These are phyloP conservation scores for Daubentonia madagascariensis DNA, from an alignment of 2,113 vertebrate genomes.

Conservation along the genomic window DNA sequence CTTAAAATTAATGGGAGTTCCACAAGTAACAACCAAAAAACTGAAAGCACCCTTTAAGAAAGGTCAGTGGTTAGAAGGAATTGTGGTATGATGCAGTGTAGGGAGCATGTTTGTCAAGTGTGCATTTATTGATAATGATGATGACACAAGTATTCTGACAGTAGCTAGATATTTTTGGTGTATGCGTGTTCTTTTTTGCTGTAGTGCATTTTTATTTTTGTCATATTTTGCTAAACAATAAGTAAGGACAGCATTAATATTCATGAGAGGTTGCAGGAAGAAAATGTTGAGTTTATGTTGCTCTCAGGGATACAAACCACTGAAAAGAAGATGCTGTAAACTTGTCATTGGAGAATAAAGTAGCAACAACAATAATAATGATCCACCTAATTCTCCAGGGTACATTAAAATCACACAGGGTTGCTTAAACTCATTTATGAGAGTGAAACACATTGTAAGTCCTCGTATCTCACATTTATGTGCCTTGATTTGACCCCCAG, in stretches of 20 bases:
- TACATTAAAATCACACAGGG: background rate
- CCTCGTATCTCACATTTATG: background rate
- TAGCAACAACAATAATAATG: conserved; percentile 34
- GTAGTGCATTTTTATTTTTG: conserved; percentile 75
- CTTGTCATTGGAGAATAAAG: conserved; percentile 58
- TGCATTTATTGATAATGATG: conserved; percentile 63
- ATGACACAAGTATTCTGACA: conserved; percentile 59
- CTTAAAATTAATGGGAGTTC: background rate
- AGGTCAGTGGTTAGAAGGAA: conserved; percentile 12
- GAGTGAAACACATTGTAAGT: background rate
- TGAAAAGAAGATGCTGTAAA: conserved; percentile 63
- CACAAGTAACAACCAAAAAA: background rate
- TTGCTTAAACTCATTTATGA: conserved; percentile 14
- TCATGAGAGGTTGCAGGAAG: conserved; percentile 66
- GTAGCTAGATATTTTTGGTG: conserved; percentile 69
- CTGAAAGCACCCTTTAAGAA: background rate
- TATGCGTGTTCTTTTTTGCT: conserved; percentile 44
- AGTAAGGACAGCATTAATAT: conserved; percentile 76
- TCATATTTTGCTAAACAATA: conserved; percentile 73
- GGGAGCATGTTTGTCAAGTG: background rate
- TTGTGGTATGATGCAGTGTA: background rate
- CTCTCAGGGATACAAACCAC: conserved; percentile 67
- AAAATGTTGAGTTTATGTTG: conserved; percentile 74
- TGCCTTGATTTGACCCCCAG: conserved; percentile 38
- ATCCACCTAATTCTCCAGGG: conserved; percentile 39